Conservation (phyloP, 1,140 invertebrate genomes). For the Scaptomyza hsui region DNA sequence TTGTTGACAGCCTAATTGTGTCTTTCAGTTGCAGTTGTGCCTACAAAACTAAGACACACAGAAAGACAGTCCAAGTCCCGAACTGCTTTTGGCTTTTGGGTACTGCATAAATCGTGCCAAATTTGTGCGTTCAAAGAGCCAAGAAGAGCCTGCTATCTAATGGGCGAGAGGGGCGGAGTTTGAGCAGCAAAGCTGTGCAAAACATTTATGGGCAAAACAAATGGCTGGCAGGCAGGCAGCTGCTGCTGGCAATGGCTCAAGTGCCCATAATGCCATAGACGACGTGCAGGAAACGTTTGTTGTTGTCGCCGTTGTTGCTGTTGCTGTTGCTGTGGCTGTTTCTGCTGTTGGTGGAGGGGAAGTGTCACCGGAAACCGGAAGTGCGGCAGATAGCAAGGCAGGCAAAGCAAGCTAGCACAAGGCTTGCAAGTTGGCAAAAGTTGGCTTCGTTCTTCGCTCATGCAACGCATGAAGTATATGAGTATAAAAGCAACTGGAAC, state of each 20-base stretch:
- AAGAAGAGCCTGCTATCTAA: slow-evolving; percentile 58
- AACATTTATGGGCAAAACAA: slow-evolving; percentile 75
- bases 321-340: slow-evolving; percentile 32
- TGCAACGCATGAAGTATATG: slow-evolving; percentile 4
- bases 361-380: slow-evolving; percentile 79
- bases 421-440: slow-evolving; percentile 22
- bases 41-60: slow-evolving; percentile 17
- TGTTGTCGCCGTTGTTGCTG: slow-evolving; percentile 32
- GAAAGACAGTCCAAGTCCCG: background rate
- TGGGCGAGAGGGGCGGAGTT: slow-evolving; percentile 11
- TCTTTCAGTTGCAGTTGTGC: slow-evolving; percentile 12
- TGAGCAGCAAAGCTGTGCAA: slow-evolving; percentile 40
- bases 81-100: slow-evolving; percentile 15
- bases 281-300: slow-evolving; percentile 68
- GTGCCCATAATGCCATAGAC: slow-evolving; percentile 80
- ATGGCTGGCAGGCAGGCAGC: slow-evolving; percentile 54
- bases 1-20: background rate
- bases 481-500: slow-evolving; percentile 18
- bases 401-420: no score
- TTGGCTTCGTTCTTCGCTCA: slow-evolving; percentile 22
- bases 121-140: slow-evolving; percentile 66
- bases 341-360: slow-evolving; percentile 52
- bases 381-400: slow-evolving; percentile 77
- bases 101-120: slow-evolving; percentile 64
- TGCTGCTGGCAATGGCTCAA: slow-evolving; percentile 73